Evolutionary conservation across 2,888 invertebrate genomes (phyloP), one percentile per base, ranked within the genome.

Genomic region (Neocrepidodera transversa): DNA sequence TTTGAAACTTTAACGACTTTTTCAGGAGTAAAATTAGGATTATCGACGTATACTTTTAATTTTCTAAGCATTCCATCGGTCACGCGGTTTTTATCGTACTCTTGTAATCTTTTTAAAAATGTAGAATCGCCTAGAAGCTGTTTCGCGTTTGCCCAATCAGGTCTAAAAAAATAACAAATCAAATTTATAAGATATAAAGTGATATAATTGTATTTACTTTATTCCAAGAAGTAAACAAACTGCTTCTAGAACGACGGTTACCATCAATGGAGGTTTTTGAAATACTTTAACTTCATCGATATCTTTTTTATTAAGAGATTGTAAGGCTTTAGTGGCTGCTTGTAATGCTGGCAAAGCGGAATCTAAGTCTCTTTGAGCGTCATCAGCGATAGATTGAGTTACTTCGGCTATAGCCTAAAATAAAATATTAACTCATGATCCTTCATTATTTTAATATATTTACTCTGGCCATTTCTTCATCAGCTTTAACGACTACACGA

Each of bases 161-260:
- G 87, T 74, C 93, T 94, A 70, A 28, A 79, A 72, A 55, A 57
- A 36, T 11, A 36, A 10, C 16, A 23, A 23, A 23, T 2, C 6
- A 18, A 43, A 23, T 23, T 23, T 20, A 13, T 11, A 8, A 16
- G 14, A 43, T 2, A 3, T 20, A 5, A n/a, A 18, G 6, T 38
- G 45, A 30, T 47, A 28, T 16, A 2, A 16, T 17, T 2, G 20
- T n/a, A 58, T 61, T 80, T 78, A 93, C 93, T 95, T 95, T 58
- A 86, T 84, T 2, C 89, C 89, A 6, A 95, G 79, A 0, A 96
- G 82, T 62, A 95, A 85, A 78, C 93, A 93, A 7, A 96, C 91
- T 6, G 95, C 90, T 78, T 96, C 95, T 93, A 96, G 93, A 2
- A 95, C 95, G 68, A 92, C 92, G 62, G 88, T 87, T 4, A 96